Evolutionary conservation across 2,888 invertebrate species (phyloP).

Genomic region (Plagodis dolabraria): DNA sequence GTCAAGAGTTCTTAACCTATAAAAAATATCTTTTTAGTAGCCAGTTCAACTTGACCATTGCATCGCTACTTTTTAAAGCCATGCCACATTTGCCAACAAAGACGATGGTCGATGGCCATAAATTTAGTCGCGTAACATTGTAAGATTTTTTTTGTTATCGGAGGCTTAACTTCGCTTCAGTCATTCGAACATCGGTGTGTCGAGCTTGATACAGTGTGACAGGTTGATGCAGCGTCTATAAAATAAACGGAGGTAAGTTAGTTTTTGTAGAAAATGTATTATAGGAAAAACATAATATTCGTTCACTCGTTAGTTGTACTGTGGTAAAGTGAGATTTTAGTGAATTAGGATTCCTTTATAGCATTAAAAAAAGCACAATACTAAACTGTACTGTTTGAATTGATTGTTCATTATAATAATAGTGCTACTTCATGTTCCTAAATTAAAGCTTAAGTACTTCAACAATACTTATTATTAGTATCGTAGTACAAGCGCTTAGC

Average conservation of each 20-base stretch:
- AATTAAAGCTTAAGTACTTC: too few species aligned
- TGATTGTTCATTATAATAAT: too few species aligned
- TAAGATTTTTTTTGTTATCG: slow-evolving; percentile 32
- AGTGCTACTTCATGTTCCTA: too few species aligned
- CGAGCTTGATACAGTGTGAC: slow-evolving; percentile 62
- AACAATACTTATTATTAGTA: too few species aligned
- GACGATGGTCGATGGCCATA: slow-evolving; percentile 14
- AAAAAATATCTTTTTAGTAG: too few species aligned
- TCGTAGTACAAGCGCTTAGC: too few species aligned
- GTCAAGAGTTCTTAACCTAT: too few species aligned
- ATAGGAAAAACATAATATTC: slow-evolving; percentile 3
- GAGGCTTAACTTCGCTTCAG: slow-evolving; percentile 65
- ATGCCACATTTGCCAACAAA: slow-evolving; percentile 2
- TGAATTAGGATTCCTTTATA: too few species aligned
- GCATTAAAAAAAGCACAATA: too few species aligned
- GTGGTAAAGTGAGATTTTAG: too few species aligned
- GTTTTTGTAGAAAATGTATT: slow-evolving; percentile 13
- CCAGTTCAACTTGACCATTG: background rate
- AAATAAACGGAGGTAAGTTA: slow-evolving; percentile 45
- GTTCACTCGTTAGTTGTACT: too few species aligned
- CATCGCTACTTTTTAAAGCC: slow-evolving; percentile 8
- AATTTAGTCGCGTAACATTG: slow-evolving; percentile 20
- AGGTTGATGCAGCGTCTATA: slow-evolving; percentile 56
- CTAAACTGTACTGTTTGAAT: too few species aligned
- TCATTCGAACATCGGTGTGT: slow-evolving; percentile 65